These are phyloP conservation scores for Ranitomeya imitator DNA, from an alignment of 2,113 vertebrate species.

Conservation along the genomic window DNA sequence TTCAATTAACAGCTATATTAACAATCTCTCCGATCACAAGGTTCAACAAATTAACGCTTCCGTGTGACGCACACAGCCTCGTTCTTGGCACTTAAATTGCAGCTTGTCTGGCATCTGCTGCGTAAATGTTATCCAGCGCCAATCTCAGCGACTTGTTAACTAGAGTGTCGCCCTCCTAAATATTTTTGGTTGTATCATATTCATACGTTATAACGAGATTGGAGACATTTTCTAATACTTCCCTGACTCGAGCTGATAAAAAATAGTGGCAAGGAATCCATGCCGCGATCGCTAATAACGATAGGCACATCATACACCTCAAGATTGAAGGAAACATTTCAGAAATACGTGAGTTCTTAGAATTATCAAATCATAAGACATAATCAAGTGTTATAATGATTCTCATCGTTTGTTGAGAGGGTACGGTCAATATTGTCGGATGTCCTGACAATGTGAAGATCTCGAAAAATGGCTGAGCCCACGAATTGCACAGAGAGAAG, in stretches of 20 bases:
- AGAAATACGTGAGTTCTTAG: no score
- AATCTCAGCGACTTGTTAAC: conserved; percentile 9
- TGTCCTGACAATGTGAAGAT: no score
- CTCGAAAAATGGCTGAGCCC: no score
- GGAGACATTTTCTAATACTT: conserved; percentile 42
- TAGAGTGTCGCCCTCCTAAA: not conserved
- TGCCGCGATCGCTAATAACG: no score
- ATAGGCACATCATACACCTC: no score
- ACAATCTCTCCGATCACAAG: conserved; percentile 56
- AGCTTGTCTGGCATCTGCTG: conserved; percentile 47
- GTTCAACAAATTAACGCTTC: conserved; percentile 45
- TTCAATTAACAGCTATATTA: conserved; percentile 55
- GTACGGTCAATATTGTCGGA: no score
- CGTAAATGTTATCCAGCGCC: conserved; percentile 36
- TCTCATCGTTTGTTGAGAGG: no score
- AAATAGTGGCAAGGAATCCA: not conserved
- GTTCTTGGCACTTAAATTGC: conserved; percentile 39
- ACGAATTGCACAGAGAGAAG: no score
- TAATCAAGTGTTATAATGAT: no score
- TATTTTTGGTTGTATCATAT: not conserved
- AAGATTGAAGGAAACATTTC: no score
- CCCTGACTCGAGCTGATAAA: conserved; percentile 2
- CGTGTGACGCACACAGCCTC: conserved; percentile 40
- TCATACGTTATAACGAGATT: not conserved
- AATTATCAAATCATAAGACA: no score